Conservation (phyloP, 1,140 invertebrate species). For the Lasaia peninsularis region DNA sequence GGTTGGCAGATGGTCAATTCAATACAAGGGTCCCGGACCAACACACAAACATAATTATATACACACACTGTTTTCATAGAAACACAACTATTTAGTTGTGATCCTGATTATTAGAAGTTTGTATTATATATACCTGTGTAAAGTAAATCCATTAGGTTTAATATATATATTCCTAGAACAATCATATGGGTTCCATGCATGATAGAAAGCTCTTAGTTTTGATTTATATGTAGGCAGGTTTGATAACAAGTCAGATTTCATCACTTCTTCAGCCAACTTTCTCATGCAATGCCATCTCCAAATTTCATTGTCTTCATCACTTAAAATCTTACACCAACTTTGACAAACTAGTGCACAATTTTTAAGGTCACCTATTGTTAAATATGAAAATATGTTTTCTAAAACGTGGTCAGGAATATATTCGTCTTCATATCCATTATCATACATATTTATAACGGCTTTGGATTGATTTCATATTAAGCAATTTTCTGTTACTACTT, state of each 20-base stretch:
- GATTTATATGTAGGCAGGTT: slow-evolving; percentile 94
- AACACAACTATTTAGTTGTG: no score
- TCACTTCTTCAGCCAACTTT: slow-evolving; percentile 92
- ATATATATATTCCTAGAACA: slow-evolving; percentile 98
- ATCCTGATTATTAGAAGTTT: background rate
- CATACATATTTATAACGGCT: slow-evolving; percentile 30
- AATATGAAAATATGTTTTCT: slow-evolving; percentile 96
- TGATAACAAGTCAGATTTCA: slow-evolving; percentile 94
- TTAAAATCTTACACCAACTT: slow-evolving; percentile 93
- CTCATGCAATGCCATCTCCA: slow-evolving; percentile 95
- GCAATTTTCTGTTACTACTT: no score
- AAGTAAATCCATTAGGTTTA: slow-evolving; percentile 97
- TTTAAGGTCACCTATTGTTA: slow-evolving; percentile 90
- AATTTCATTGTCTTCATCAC: slow-evolving; percentile 96
- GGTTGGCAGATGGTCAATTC: no score
- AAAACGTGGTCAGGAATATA: slow-evolving; percentile 83
- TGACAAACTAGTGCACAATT: slow-evolving; percentile 96
- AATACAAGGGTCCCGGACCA: no score
- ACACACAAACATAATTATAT: no score
- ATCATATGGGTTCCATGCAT: slow-evolving; percentile 98
- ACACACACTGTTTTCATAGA: no score
- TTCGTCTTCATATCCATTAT: slow-evolving; percentile 13
- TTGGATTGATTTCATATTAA: background rate
- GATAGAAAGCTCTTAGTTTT: slow-evolving; percentile 95
- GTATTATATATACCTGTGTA: slow-evolving; percentile 83